Base-by-base conservation (phyloP, 2,113 vertebrate species). In the Eleginops maclovinus region DNA sequence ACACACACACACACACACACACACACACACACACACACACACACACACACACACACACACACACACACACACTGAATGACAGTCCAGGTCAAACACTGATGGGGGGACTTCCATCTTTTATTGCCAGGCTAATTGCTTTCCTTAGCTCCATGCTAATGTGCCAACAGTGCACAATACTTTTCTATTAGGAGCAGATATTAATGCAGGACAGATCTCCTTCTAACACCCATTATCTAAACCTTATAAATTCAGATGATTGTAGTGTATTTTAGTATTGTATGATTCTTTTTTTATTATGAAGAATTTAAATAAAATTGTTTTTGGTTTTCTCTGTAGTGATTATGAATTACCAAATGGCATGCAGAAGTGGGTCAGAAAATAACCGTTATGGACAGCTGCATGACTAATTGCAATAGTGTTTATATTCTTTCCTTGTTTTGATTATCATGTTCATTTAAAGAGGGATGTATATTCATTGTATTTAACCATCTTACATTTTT, bases 121-220 rank as follows among this genome's bases (percentile, higher is more conserved):
- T 73, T 56, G 80, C 47, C 36, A 70, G 56, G 19, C 21, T 84
- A 82, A 89, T 83, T 86, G 68, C 72, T 84, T 81, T 77, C 41
- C 54, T 43, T 43, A 43, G 53, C 64, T 69, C 49, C 22, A 21
- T 62, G 41, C 62, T 73, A 24, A 26, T 36, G 56, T 47, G 28
- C 70, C 72, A 73, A 53, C 36, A 61, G 21, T 13, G 56, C 40
- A 70, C 46, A 72, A 41, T 72, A 31, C 9, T 46, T 63, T 66
- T 36, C 28, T 66, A 70, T 77, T 41, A 46, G 21, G 51, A 49
- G 24, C 53, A 22, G 2, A 21, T 16, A 72, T 28, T 44, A 72
- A 51, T 22, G 63, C 19, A 64, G 19, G 26, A 46, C 2, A 40
- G 14, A 14, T 26, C 28, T 47, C 26, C n/a, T 62, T 54, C 44